Evolutionary conservation across 2,113 vertebrate genomes (phyloP), one percentile per base, ranked within the genome.

Genomic region (Clarias batrachus): DNA sequence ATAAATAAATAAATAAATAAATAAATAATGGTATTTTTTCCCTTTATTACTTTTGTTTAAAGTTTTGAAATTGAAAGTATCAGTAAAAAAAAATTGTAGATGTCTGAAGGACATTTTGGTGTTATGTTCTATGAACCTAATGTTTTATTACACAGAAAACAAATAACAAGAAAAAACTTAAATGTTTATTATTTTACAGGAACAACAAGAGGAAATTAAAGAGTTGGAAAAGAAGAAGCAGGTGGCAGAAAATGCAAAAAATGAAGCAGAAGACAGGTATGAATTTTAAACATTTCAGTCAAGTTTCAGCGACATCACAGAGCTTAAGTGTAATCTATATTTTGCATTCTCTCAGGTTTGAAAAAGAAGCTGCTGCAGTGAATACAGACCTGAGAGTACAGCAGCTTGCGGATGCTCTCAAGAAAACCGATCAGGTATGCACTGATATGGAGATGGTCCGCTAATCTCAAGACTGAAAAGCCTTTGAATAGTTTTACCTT

Each of bases 191-290:
- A 70, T 41, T 7, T 87, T 89, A 63, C 88, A 96, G 94, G 93
- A 94, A 54, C 95, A 93, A 82, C 90, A 94, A 86, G 86, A 89
- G 8, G 88, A 93, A 91, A 92, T 95, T 16, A 85, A 92, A 21
- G 84, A 92, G 56, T 68, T 95, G 76, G 91, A 94, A 83, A 87
- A 0, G 4, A 93, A 92, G 86, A 92, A 80, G 76, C 90, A 85
- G 68, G 85, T 92, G 25, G 93, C 92, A 79, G 93, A 93, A 78
- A 89, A 90, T 60, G 86, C 89, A 7, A 84, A 84, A 59, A 19
- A 70, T 6, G 57, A 91, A 82, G 93, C 93, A 87, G 91, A 94
- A 76, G 59, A 93, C 17, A 90, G 93, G 95, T 94, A 87, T 79
- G 17, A 63, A 65, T 70, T 33, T 54, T 16, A 63, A 30, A 21